Conservation (phyloP, 2,888 invertebrate genomes). For the Pollenia amentaria region DNA sequence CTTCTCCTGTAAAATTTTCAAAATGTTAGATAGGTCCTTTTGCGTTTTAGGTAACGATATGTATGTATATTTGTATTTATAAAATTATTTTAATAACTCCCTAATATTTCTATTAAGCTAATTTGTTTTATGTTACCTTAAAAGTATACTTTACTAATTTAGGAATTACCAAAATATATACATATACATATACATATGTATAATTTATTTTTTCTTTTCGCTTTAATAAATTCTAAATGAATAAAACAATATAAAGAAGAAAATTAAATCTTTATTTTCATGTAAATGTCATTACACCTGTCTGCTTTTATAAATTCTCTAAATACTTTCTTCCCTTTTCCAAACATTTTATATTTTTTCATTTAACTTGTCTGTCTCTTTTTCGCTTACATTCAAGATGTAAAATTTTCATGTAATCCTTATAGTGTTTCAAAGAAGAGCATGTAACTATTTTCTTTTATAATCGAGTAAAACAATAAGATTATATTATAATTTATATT, state of each 20-base stretch:
- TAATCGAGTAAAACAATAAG: not conserved
- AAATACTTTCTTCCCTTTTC: constrained; percentile 16
- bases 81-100: not conserved
- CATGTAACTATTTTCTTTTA: constrained; percentile 26
- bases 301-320: constrained; percentile 61
- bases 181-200: constrained; percentile 1
- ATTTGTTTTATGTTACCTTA: constrained; percentile 34
- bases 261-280: constrained; percentile 62
- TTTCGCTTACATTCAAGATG: not conserved
- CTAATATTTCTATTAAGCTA: constrained; percentile 37
- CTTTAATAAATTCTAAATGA: constrained; percentile 17
- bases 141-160: constrained; percentile 44
- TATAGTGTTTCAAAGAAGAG: constrained; percentile 7
- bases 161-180: not conserved
- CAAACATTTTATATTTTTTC: not conserved
- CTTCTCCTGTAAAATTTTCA: too few species aligned
- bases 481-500: constrained; percentile 59
- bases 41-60: not conserved
- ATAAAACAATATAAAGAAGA: constrained; percentile 5
- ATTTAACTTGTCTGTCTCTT: not conserved
- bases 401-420: constrained; percentile 53
- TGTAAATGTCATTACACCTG: constrained; percentile 71
- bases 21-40: not conserved
- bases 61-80: not conserved
- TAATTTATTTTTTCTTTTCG: not conserved